These are phyloP conservation scores for Mormyrops boulengeri DNA, from an alignment of 2,797 vertebrate species.

Conservation along the genomic window DNA sequence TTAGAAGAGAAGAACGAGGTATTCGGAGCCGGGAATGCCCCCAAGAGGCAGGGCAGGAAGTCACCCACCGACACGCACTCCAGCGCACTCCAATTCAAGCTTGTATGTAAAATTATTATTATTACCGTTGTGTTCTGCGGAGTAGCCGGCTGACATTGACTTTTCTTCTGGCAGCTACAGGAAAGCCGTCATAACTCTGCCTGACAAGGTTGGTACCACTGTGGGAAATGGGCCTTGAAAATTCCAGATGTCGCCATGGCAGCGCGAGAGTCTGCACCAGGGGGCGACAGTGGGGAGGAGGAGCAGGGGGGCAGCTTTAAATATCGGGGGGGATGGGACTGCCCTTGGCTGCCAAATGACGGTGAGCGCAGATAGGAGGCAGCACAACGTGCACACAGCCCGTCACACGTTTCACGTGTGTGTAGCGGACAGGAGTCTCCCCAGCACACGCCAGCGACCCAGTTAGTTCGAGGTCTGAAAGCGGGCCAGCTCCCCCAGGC, in stretches of 20 bases:
- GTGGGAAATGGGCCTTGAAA: slow-evolving; percentile 16
- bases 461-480: slow-evolving; percentile 28
- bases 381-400: not conserved
- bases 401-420: not conserved
- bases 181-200: slow-evolving; percentile 24
- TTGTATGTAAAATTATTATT: not conserved
- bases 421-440: not conserved
- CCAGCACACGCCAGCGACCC: slow-evolving; percentile 25
- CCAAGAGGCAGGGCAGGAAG: not conserved
- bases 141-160: not conserved
- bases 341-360: not conserved
- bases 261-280: not conserved
- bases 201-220: slow-evolving; percentile 22
- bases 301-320: no score
- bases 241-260: slow-evolving; percentile 12
- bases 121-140: not conserved
- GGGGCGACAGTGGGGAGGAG: no score
- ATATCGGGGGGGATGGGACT: slow-evolving; percentile 37
- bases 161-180: not conserved
- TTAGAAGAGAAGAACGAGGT: slow-evolving; percentile 16
- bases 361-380: not conserved
- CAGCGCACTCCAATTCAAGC: not conserved
- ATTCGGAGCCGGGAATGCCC: not conserved
- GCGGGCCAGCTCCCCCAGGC: slow-evolving; percentile 25
- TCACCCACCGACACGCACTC: not conserved